Conservation (phyloP, 1,140 invertebrate genomes). For the Papilio polyxenes region DNA sequence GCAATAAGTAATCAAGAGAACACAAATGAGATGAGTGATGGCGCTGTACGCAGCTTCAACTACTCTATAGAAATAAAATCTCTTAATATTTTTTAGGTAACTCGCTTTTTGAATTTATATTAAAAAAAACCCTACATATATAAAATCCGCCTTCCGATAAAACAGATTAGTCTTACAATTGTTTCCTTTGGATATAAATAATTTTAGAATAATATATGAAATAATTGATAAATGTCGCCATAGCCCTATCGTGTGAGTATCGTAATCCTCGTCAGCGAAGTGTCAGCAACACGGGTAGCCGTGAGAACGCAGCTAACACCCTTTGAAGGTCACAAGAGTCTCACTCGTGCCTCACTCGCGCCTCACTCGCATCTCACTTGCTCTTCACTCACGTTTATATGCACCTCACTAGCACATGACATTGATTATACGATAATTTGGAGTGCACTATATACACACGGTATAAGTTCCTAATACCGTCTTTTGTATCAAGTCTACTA, state of each 20-base stretch:
- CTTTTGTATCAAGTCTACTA: neutral
- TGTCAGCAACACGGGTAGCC: constrained; percentile 39
- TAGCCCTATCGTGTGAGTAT: constrained; percentile 14
- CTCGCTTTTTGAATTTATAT: no score
- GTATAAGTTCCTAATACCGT: neutral
- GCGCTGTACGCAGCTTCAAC: neutral
- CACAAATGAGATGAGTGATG: neutral
- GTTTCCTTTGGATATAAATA: neutral
- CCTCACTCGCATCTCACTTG: neutral
- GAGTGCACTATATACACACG: neutral
- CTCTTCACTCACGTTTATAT: no score
- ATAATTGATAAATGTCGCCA: neutral
- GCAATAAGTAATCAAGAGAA: neutral
- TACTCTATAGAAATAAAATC: no score
- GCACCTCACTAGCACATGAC: neutral
- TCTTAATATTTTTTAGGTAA: no score
- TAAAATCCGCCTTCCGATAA: no score
- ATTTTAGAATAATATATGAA: neutral
- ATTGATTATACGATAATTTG: neutral
- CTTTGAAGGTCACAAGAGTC: neutral
- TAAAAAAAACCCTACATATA: no score
- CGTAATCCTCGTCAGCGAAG: constrained; percentile 27
- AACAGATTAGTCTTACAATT: neutral
- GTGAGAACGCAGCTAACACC: constrained; percentile 34
- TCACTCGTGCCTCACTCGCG: neutral